These are phyloP conservation scores for Harpalus rubripes DNA, from an alignment of 2,888 invertebrate genomes.

Conservation along the genomic window DNA sequence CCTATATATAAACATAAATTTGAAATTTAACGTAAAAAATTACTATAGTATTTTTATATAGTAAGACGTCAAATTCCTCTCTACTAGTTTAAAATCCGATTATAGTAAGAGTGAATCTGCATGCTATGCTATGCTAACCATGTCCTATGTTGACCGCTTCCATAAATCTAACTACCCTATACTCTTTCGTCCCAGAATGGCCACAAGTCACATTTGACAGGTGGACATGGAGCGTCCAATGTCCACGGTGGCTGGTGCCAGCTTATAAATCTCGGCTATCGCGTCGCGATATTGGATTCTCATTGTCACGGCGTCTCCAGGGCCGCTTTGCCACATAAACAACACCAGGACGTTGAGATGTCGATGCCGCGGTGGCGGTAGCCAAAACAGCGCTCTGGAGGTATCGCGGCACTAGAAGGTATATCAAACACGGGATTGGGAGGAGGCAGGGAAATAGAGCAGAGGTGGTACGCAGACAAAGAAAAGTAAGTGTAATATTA, in stretches of 20 bases:
- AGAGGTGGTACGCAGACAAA: too few species aligned
- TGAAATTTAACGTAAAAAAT: too few species aligned
- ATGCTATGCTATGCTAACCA: too few species aligned
- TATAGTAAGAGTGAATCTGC: too few species aligned
- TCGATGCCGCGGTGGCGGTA: conserved; percentile 70
- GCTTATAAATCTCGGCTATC: conserved; percentile 30
- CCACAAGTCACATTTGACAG: neutral
- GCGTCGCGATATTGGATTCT: conserved; percentile 58
- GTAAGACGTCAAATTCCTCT: too few species aligned
- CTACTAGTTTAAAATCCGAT: too few species aligned
- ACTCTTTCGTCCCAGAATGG: conserved; percentile 4
- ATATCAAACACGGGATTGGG: conserved; percentile 75
- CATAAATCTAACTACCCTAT: neutral
- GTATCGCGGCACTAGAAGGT: too few species aligned
- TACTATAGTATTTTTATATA: too few species aligned
- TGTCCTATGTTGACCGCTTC: neutral
- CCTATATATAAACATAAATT: too few species aligned
- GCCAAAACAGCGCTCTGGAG: conserved; percentile 73
- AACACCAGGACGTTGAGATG: conserved; percentile 67
- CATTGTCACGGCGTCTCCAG: conserved; percentile 72
- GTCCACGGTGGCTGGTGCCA: neutral
- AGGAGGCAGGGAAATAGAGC: too few species aligned
- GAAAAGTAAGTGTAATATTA: too few species aligned
- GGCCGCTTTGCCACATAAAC: conserved; percentile 74
- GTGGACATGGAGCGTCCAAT: neutral